Evolutionary conservation across 2,888 invertebrate genomes (phyloP).

Genomic region (Drosophila mercatorum): DNA sequence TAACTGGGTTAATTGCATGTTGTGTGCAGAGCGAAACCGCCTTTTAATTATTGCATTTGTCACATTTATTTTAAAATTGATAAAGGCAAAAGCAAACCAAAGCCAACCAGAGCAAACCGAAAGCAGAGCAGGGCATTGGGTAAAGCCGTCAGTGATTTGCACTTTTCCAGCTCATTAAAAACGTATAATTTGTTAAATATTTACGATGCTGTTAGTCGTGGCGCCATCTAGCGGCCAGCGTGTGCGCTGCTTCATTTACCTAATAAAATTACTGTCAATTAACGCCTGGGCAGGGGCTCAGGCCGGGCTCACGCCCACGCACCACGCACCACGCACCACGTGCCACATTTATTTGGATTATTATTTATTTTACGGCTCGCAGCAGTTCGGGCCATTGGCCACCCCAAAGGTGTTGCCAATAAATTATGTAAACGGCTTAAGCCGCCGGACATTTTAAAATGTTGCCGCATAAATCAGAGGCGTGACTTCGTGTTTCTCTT

Average conservation of each 20-base stretch:
- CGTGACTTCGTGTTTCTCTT: slow-evolving; percentile 46
- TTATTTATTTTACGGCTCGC: slow-evolving; percentile 70
- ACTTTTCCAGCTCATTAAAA: slow-evolving; percentile 81
- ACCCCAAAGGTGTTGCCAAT: slow-evolving; percentile 51
- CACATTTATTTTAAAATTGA: slow-evolving; percentile 28
- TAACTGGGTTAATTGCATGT: slow-evolving; percentile 53
- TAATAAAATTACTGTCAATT: slow-evolving; percentile 81
- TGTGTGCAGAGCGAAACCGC: slow-evolving; percentile 37
- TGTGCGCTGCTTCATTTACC: slow-evolving; percentile 60
- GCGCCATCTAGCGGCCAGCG: slow-evolving; percentile 48
- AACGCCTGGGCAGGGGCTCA: slow-evolving; percentile 39
- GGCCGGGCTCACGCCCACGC: neutral
- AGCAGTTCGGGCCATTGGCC: slow-evolving; percentile 8
- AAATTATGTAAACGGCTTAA: slow-evolving; percentile 79
- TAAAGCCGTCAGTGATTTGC: slow-evolving; percentile 71
- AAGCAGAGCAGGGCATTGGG: slow-evolving; percentile 3
- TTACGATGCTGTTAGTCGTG: slow-evolving; percentile 66
- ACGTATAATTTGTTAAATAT: slow-evolving; percentile 78
- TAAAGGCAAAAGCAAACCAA: slow-evolving; percentile 3
- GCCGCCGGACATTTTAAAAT: slow-evolving; percentile 56
- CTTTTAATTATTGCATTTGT: slow-evolving; percentile 59
- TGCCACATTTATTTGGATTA: slow-evolving; percentile 72
- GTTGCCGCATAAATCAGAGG: slow-evolving; percentile 64
- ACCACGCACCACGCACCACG: slow-evolving; percentile 10
- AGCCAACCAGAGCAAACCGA: neutral